A percentile compares a stretch with the other conserved stretches of the same genome.
Evolutionary conservation across 2,113 vertebrate species (phyloP).

Genomic region (Uropsilus gracilis): DNA sequence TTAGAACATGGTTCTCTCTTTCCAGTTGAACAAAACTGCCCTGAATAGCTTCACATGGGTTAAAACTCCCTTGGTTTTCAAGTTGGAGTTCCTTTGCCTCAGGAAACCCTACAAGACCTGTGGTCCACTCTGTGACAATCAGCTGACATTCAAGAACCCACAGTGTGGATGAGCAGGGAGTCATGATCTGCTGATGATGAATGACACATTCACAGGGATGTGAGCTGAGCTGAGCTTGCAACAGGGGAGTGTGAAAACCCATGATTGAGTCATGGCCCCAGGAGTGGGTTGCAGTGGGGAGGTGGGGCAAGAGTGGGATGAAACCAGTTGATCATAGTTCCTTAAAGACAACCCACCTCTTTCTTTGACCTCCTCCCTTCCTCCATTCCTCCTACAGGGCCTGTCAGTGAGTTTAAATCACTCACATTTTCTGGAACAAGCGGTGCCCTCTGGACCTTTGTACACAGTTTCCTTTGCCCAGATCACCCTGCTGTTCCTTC

Average conservation of each 20-base stretch:
- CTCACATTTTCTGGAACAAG: not conserved
- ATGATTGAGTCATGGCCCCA: not conserved
- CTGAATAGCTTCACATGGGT: not conserved
- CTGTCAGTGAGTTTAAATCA: not conserved
- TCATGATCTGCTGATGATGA: not conserved
- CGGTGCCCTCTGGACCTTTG: not conserved
- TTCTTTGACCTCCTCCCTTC: not conserved
- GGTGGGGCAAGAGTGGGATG: no score
- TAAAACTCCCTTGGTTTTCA: not conserved
- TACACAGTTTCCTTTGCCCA: not conserved
- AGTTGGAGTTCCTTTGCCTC: not conserved
- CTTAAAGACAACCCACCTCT: not conserved
- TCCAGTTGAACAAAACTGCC: not conserved
- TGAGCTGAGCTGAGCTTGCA: not conserved
- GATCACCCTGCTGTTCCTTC: not conserved
- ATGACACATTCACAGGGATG: not conserved
- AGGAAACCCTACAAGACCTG: not conserved
- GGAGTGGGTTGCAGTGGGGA: not conserved
- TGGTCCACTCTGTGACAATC: not conserved
- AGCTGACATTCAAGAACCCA: constrained; percentile 18
- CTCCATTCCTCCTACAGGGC: not conserved
- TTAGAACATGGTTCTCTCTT: not conserved
- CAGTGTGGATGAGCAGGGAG: not conserved
- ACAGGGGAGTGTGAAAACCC: not conserved
- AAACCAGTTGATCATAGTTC: not conserved